A percentile compares a stretch with the other conserved stretches of the same genome.
phyloP scores from a whole-genome alignment of 2,888 invertebrate species.

The Apamea epomidion region DNA sequence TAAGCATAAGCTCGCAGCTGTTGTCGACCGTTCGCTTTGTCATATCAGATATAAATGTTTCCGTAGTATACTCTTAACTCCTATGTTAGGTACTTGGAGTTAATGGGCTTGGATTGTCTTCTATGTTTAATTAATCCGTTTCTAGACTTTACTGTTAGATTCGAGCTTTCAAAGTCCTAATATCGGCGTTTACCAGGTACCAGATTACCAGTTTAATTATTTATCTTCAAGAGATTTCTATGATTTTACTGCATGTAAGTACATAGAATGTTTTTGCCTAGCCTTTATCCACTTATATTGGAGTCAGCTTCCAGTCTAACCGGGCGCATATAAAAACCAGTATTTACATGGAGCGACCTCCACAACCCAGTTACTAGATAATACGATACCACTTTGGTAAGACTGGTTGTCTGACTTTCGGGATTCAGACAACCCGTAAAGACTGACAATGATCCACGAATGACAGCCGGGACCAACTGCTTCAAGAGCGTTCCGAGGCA shows the following conservation, averaged over 20 bases:
- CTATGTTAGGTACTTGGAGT: conserved; percentile 17
- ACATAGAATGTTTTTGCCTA: too few species aligned
- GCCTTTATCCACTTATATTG: too few species aligned
- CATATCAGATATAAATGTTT: conserved; percentile 9
- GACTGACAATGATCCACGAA: background rate
- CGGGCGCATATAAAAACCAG: too few species aligned
- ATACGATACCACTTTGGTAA: too few species aligned
- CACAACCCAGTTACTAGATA: too few species aligned
- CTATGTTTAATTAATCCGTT: background rate
- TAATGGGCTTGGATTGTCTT: conserved; percentile 28
- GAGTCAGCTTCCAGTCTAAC: too few species aligned
- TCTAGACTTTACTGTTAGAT: background rate
- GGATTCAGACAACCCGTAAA: background rate
- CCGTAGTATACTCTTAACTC: background rate
- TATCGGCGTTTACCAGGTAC: too few species aligned
- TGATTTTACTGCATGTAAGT: background rate
- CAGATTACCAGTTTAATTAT: background rate
- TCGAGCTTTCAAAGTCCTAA: background rate
- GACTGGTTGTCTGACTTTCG: background rate
- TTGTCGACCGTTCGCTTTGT: conserved; percentile 33
- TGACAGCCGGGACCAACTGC: background rate
- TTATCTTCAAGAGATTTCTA: background rate
- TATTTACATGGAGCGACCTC: too few species aligned
- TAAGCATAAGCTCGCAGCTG: conserved; percentile 49
- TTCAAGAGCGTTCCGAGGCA: background rate